Conservation (phyloP, 1,140 invertebrate species). For the Sitophilus oryzae region DNA sequence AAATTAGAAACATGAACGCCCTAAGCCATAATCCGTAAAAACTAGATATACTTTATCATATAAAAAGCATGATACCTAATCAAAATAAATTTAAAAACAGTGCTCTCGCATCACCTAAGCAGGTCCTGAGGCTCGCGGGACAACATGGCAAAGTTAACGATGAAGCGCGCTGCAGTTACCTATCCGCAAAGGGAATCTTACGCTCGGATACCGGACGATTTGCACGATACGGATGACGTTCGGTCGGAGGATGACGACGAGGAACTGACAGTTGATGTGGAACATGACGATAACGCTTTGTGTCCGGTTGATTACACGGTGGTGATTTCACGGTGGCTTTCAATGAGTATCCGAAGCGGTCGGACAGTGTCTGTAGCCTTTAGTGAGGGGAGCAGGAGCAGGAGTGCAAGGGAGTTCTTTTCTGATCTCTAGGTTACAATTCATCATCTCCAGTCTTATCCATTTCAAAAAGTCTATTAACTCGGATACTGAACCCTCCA, state of each 20-base stretch:
- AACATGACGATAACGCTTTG: constrained; percentile 40
- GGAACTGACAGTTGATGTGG: constrained; percentile 44
- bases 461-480: too few relatives aligned
- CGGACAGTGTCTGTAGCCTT: constrained; percentile 46
- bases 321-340: too few relatives aligned
- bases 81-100: too few relatives aligned
- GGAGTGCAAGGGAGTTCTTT: constrained; percentile 42
- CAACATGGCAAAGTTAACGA: constrained; percentile 48
- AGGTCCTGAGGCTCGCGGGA: constrained; percentile 25
- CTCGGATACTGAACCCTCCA: too few relatives aligned
- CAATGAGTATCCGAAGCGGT: constrained; percentile 35
- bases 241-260: constrained; percentile 42
- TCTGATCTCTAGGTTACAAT: too few relatives aligned
- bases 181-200: constrained; percentile 34
- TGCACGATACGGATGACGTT: constrained; percentile 39
- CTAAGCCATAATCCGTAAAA: too few relatives aligned
- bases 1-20: too few relatives aligned
- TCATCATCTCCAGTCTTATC: too few relatives aligned
- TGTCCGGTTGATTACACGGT: constrained; percentile 45
- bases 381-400: constrained; percentile 45
- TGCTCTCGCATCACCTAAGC: constrained; percentile 1
- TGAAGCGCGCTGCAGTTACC: constrained; percentile 44
- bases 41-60: too few relatives aligned
- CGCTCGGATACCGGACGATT: constrained; percentile 38
- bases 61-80: too few relatives aligned